Evolutionary conservation across 2,797 vertebrate genomes (phyloP).

Genomic region (Sebastes minor): DNA sequence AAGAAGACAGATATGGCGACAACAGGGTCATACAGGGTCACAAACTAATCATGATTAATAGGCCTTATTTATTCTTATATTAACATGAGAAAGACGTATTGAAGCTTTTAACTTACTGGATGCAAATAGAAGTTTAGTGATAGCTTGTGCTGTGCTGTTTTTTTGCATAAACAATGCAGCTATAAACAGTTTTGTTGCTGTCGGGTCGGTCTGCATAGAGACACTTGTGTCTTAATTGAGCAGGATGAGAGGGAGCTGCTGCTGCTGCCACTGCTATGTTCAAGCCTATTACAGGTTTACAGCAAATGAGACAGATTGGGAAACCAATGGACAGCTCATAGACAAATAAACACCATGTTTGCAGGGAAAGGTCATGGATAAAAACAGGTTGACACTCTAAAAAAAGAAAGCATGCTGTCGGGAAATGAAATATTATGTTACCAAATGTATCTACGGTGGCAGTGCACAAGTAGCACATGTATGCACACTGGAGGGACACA

Average conservation of each 20-base stretch:
- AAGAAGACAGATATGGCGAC: not conserved
- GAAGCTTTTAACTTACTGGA: not conserved
- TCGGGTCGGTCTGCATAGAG: not conserved
- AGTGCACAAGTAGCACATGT: not conserved
- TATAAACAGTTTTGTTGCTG: not conserved
- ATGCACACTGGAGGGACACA: not conserved
- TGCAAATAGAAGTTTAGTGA: not conserved
- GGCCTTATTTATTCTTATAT: not conserved
- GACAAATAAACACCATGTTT: conserved; percentile 4
- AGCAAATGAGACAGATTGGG: conserved; percentile 28
- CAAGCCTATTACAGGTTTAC: conserved; percentile 63
- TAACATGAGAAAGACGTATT: not conserved
- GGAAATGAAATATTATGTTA: conserved; percentile 7
- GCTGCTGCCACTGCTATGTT: conserved; percentile 8
- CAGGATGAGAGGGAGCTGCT: conserved; percentile 26
- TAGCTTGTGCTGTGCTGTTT: not conserved
- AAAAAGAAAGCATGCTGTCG: not conserved
- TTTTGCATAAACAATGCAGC: not conserved
- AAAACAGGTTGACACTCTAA: not conserved
- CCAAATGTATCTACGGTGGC: not conserved
- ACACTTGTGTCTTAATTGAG: conserved; percentile 21
- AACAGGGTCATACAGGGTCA: not conserved
- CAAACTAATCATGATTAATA: not conserved
- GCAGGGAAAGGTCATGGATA: not conserved
- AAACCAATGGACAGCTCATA: conserved; percentile 9